Base-by-base conservation (phyloP, 1,140 invertebrate species). In the Pseudomyrmex concolor region DNA sequence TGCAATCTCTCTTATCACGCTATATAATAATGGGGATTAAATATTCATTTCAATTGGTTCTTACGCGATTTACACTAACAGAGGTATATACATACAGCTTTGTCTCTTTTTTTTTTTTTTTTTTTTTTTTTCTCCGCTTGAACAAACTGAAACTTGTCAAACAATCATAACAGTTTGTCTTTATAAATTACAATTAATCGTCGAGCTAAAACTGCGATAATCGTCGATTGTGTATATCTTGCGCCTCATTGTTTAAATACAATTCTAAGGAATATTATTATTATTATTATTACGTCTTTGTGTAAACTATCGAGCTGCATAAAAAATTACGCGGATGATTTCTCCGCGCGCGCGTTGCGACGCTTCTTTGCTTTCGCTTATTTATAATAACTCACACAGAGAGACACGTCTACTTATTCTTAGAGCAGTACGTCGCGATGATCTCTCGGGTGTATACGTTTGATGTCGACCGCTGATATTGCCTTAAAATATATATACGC, bases 401-500 rank as follows among this genome's bases (percentile, higher is more conserved):
- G 5, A 86, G 85, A 86, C 81, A 78, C 81, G 64, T 59, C 85
- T 86, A 86, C 54, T 76, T 87, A 86, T 57, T 51, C 43, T 84
- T 87, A 87, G 45, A 77, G 83, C 73, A 67, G 81, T 86, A 80
- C 73, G 74, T 76, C 51, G 51, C 83, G 63, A 71, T 66, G 25
- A 62, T 68, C 25, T 25, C 48, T 17, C 34, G 5, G 34, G 34
- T 34, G 9, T 63, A 80, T 80, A 67, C 73, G 62, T 25, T 50
- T 34, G 15, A 48, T 17, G 34, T 54, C 12, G 5, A 48, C 50
- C 48, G 82, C 12, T 63, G 51, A 74, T 68, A 34, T 77, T 76
- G 59, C 19, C 50, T 82, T 88, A 85, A 87, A 88, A 87, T 85
- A 84, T 87, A 88, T 85, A 84, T 87, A 88, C 83, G 85, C 54